Evolutionary conservation across 2,797 vertebrate genomes (phyloP).

Genomic region (Coreius guichenoti): DNA sequence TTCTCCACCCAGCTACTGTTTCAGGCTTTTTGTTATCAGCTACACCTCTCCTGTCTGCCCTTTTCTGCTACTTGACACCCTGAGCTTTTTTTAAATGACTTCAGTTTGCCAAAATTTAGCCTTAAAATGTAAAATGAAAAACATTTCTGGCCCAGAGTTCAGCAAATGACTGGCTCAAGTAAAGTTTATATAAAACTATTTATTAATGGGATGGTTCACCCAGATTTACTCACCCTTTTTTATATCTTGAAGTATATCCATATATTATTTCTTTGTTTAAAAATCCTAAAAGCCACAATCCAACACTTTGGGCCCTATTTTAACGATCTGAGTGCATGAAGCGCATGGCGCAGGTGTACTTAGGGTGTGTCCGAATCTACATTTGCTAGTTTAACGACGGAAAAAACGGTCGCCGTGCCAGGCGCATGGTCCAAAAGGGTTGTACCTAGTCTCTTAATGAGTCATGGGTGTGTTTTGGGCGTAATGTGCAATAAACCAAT

Average conservation of each 20-base stretch:
- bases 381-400: no score
- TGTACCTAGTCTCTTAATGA: no score
- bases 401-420: no score
- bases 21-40: slow-evolving; percentile 20
- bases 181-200: background rate
- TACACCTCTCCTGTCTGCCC: background rate
- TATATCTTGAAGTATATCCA: no score
- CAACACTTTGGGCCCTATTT: no score
- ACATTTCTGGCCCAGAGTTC: background rate
- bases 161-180: background rate
- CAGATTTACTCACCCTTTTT: background rate
- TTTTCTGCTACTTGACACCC: background rate
- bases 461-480: no score
- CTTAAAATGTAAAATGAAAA: background rate
- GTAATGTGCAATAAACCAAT: no score
- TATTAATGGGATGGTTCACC: background rate
- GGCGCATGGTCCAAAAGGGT: no score
- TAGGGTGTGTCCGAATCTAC: no score
- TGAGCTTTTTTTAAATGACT: background rate
- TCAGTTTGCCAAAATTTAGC: background rate
- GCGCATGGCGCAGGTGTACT: no score
- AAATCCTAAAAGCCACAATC: background rate
- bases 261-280: background rate
- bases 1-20: slow-evolving; percentile 18
- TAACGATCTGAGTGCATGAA: no score